Base-by-base conservation (phyloP, 2,888 invertebrate genomes). In the Melinaea marsaeus region DNA sequence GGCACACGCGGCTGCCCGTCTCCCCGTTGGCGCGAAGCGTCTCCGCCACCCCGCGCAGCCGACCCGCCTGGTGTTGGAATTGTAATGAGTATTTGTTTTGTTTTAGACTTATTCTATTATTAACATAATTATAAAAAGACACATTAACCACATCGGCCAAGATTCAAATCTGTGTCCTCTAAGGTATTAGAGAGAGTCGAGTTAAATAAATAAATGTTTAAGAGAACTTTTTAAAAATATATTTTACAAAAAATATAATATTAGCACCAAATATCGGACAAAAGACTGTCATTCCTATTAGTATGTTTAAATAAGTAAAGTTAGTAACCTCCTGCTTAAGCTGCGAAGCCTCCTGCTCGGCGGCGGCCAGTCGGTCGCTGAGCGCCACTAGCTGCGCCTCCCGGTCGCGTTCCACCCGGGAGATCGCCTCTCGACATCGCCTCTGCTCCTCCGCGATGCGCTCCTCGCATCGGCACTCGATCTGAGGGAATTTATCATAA, bases 341-440 rank as follows among this genome's bases (percentile, higher is more conserved):
- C 71, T 92, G 86, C 0, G 90, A 91, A 2, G 91, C 88, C 69
- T 91, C 85, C 11, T 90, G 85, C 72, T 93, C 93, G 5, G 91
- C 90, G 6, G 91, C 82, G 1, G 81, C 78, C 46, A 91, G 84
- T 13, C 91, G 76, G 72, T 90, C 90, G 42, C 78, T 85, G 67
- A 91, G 81, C 4, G 85, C 83, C 0, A 83, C 72, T n/a, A 91
- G 78, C 69, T 91, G 91, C 13, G 87, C 78, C 69, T 91, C 91
- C 1, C 91, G 95, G 81, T 98, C 98, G 46, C 97, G 92, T 78
- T 98, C 98, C 58, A 97, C 92, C 59, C 98, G 92, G 32, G 94
- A 92, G 73, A 97, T 92, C 62, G 95, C 92, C 75, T 98, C 98
- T 68, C 96, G 94, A 79, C 96, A 95, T 70, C 98, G 92, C 74